These are phyloP conservation scores for Plagodis dolabraria DNA, from an alignment of 2,888 invertebrate genomes.

Conservation along the genomic window DNA sequence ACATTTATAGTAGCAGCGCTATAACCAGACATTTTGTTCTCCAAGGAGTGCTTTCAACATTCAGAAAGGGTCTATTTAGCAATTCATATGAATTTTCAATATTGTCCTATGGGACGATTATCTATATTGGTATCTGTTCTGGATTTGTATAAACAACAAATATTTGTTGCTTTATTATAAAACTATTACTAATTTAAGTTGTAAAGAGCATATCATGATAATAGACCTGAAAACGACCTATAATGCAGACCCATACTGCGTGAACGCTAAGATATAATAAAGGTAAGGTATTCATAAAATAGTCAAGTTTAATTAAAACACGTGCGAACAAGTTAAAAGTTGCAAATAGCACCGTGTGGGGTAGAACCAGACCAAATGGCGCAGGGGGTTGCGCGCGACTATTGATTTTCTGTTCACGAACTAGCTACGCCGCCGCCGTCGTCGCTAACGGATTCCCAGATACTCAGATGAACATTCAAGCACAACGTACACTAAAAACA, in stretches of 20 bases:
- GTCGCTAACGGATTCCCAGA: constrained; percentile 55
- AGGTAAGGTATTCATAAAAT: constrained; percentile 14
- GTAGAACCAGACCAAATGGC: constrained; percentile 38
- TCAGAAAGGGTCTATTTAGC: constrained; percentile 1
- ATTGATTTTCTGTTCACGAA: constrained; percentile 70
- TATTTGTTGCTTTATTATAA: too few species aligned
- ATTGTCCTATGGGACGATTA: not conserved
- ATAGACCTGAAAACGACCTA: too few species aligned
- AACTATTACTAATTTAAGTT: too few species aligned
- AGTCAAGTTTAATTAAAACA: constrained; percentile 43
- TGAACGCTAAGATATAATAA: constrained; percentile 4
- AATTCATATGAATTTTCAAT: constrained; percentile 1
- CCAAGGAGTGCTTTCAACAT: constrained; percentile 2
- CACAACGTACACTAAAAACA: constrained; percentile 20
- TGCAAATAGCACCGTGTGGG: constrained; percentile 43
- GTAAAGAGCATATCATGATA: too few species aligned
- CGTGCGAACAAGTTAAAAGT: constrained; percentile 61
- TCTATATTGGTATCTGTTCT: too few species aligned
- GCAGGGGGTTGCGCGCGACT: constrained; percentile 72
- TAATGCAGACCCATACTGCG: too few species aligned
- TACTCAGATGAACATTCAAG: constrained; percentile 43
- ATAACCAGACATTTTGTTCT: constrained; percentile 10
- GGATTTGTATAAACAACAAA: too few species aligned
- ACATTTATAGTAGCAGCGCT: constrained; percentile 19
- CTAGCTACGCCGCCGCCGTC: constrained; percentile 52